phyloP scores from a whole-genome alignment of 2,113 vertebrate species.

The Passer montanus region DNA sequence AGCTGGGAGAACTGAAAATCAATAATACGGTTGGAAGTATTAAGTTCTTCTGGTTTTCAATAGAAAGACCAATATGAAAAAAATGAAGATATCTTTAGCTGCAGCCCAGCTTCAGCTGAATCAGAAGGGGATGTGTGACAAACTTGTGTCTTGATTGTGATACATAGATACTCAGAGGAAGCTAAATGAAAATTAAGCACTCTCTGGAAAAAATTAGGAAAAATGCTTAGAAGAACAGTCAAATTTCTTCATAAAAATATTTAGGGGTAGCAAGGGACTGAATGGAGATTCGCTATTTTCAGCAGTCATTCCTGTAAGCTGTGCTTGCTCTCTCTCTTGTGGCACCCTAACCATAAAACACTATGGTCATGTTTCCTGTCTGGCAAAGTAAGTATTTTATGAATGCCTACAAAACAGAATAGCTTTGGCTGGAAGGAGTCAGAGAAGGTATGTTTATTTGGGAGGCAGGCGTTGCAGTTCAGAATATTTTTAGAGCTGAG shows the following conservation, averaged over 20 bases:
- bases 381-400: not conserved
- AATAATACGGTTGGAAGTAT: not conserved
- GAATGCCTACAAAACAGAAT: not conserved
- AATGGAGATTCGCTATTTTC: not conserved
- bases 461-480: not conserved
- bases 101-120: not conserved
- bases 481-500: not conserved
- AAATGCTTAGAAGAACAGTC: not conserved
- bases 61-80: not conserved
- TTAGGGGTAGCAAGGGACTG: not conserved
- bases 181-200: not conserved
- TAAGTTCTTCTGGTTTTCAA: not conserved
- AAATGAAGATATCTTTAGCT: not conserved
- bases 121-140: not conserved
- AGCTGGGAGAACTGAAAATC: not conserved
- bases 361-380: not conserved
- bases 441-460: not conserved
- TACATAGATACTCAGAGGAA: not conserved
- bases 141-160: not conserved
- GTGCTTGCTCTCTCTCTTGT: not conserved
- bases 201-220: not conserved
- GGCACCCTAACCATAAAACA: not conserved
- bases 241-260: not conserved
- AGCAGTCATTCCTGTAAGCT: not conserved
- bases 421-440: not conserved